Conservation (phyloP, 2,888 invertebrate species). For the Leptodirus hochenwartii region DNA sequence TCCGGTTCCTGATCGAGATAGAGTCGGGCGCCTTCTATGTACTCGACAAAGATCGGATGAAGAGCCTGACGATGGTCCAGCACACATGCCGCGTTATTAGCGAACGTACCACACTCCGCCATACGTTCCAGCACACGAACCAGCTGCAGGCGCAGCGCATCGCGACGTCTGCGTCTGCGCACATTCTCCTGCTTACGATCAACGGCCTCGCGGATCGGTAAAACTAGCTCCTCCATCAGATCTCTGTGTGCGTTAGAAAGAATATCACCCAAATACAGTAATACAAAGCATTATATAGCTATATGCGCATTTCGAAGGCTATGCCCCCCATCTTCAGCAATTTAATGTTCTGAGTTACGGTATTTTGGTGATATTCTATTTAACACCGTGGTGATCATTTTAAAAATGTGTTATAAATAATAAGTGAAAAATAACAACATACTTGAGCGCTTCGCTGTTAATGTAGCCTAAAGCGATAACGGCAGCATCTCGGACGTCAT, state of each 20-base stretch:
- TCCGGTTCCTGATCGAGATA: constrained; percentile 89
- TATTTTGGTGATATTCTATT: background rate
- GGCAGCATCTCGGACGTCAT: constrained; percentile 86
- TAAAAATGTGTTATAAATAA: constrained; percentile 1
- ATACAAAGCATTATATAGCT: constrained; percentile 7
- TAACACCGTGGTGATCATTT: background rate
- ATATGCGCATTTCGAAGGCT: background rate
- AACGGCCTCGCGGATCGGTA: constrained; percentile 85
- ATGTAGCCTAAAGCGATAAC: constrained; percentile 89
- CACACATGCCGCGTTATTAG: constrained; percentile 37
- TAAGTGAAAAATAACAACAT: constrained; percentile 19
- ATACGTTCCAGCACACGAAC: constrained; percentile 83
- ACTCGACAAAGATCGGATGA: constrained; percentile 79
- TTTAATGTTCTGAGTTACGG: background rate
- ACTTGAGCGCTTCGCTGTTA: constrained; percentile 90
- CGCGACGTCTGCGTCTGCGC: constrained; percentile 73
- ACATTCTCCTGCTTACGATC: constrained; percentile 97
- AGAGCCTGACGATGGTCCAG: constrained; percentile 43
- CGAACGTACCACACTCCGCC: constrained; percentile 80
- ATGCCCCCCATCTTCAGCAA: background rate
- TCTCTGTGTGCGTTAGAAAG: constrained; percentile 43
- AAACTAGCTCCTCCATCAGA: constrained; percentile 85
- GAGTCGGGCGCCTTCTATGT: constrained; percentile 82
- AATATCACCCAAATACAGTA: too few relatives aligned
- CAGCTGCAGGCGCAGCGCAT: constrained; percentile 80